Evolutionary conservation across 2,888 invertebrate genomes (phyloP), one percentile per base, ranked within the genome.

Genomic region (Meteorus cinctellus): DNA sequence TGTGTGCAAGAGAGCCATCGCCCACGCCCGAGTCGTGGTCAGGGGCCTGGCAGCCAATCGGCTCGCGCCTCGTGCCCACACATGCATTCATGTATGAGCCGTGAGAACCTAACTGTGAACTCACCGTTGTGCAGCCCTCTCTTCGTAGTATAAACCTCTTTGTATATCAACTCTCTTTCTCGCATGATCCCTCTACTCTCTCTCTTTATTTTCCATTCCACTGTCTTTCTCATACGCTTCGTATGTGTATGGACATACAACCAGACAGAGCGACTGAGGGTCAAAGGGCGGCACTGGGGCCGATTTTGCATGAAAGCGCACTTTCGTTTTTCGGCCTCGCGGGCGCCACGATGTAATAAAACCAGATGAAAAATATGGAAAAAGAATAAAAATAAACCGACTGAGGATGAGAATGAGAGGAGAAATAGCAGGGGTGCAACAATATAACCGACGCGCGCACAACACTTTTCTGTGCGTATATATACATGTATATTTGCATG

Each of bases 21-120:
- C 80, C 80, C 79, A 81, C 80, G 80, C 79, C 80, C 77, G 80
- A 45, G 71, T 78, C 77, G 72, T 77, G 79, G 74, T 77, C 74
- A 68, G 78, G 69, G 72, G 65, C 66, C 77, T 76, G 80, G 69
- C 75, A 79, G 80, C 77, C 82, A 82, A 81, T 82, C 80, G 80
- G 78, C 78, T 76, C 78, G 77, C 63, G 67, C 82, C 80, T 82
- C 81, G 74, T 74, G 77, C 77, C 78, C 79, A 81, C 81, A 81
- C 83, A 85, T 84, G 84, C 85, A 82, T 84, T 84, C 84, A 83
- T 84, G 83, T 83, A 82, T 83, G 83, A 86, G 86, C 85, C 88
- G 88, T 88, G 88, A 88, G 88, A 88, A 88, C 85, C 85, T 86
- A 87, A 87, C 88, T 87, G 87, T 86, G 85, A 87, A 87, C 84